Conservation (phyloP, 37 sponge, comb jelly and placozoan genomes). For the Halichondria panicea region DNA sequence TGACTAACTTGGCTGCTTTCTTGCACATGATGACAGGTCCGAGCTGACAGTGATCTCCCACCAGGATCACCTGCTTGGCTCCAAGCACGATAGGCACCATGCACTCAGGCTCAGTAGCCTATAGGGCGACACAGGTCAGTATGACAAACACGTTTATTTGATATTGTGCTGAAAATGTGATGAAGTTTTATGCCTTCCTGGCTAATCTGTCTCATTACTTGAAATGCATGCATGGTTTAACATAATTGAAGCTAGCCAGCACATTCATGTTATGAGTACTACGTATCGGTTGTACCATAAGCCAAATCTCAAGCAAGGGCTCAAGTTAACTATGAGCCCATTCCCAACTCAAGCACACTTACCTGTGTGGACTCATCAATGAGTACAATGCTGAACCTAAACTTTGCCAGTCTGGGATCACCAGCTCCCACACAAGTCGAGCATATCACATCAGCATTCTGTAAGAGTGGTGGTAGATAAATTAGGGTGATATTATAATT, state of each 20-base stretch:
- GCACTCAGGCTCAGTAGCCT: slow-evolving; percentile 98
- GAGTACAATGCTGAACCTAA: slow-evolving; percentile 90
- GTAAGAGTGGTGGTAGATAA: not conserved
- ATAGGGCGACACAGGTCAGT: not conserved
- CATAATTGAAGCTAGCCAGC: no score
- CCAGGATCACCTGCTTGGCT: slow-evolving; percentile 89
- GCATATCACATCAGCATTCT: slow-evolving; percentile 97
- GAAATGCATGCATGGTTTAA: no score
- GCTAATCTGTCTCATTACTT: no score
- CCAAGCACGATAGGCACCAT: slow-evolving; percentile 98
- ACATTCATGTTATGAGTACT: no score
- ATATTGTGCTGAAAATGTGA: no score
- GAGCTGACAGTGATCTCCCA: slow-evolving; percentile 98
- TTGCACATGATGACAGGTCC: slow-evolving; percentile 99
- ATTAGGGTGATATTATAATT: no score
- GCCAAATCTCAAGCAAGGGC: no score
- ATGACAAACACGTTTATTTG: no score
- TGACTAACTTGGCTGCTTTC: slow-evolving; percentile 89
- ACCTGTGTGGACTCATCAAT: slow-evolving; percentile 96
- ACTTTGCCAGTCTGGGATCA: slow-evolving; percentile 84
- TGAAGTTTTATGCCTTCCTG: no score
- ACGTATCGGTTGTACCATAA: no score
- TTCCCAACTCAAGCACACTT: no score
- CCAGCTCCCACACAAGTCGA: slow-evolving; percentile 99
- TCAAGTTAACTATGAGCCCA: no score